A percentile compares a stretch with the other conserved stretches of the same genome.
phyloP scores from a whole-genome alignment of 1,140 invertebrate species.

The Cotesia chilonis region DNA sequence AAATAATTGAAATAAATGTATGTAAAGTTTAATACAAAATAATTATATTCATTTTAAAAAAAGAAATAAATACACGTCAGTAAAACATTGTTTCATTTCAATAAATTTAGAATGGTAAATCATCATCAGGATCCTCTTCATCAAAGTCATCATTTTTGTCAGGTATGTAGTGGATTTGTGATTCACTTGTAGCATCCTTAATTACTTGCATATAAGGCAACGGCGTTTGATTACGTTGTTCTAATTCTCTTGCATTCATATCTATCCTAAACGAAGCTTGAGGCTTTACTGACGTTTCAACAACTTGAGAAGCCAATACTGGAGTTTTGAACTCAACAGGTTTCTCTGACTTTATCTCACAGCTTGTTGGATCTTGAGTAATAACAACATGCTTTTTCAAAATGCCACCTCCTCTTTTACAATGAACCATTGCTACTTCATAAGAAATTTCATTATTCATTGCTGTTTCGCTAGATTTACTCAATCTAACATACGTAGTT shows the following conservation, averaged over 20 bases:
- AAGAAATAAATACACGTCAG: constrained; percentile 42
- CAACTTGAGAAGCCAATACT: background rate
- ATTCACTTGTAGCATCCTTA: constrained; percentile 45
- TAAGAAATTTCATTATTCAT: constrained; percentile 49
- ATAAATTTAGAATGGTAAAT: constrained; percentile 56
- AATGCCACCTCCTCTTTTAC: constrained; percentile 51
- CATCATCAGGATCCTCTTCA: constrained; percentile 69
- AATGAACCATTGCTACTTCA: constrained; percentile 42
- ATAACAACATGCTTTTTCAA: constrained; percentile 49
- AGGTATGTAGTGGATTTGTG: constrained; percentile 66
- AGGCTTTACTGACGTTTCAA: constrained; percentile 37
- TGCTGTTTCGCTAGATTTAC: constrained; percentile 34
- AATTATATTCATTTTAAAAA: constrained; percentile 6
- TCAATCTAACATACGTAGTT: constrained; percentile 53
- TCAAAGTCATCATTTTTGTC: constrained; percentile 68
- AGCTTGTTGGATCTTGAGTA: constrained; percentile 48
- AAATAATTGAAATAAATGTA: constrained; percentile 1
- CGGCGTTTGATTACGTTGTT: constrained; percentile 53
- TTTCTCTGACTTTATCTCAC: constrained; percentile 43
- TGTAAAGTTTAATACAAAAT: background rate
- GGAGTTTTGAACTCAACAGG: background rate
- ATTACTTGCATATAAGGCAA: constrained; percentile 54
- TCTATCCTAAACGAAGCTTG: constrained; percentile 59
- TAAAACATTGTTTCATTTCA: constrained; percentile 28
- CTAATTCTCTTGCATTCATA: constrained; percentile 55